These are phyloP conservation scores for Mamestra brassicae DNA, from an alignment of 2,888 invertebrate genomes.

Conservation along the genomic window DNA sequence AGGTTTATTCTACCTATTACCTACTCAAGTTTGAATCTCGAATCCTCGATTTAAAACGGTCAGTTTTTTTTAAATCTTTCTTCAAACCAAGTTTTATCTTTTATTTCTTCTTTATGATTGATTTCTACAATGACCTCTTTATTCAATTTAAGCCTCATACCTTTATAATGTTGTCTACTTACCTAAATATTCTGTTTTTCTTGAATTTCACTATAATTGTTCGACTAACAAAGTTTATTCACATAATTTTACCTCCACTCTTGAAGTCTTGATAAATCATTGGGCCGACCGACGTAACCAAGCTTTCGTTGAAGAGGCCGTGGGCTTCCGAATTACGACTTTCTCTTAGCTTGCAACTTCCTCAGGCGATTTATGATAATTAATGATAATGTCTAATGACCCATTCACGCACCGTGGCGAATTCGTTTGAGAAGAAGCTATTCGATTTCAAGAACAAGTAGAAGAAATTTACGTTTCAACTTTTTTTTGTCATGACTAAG, in stretches of 20 bases:
- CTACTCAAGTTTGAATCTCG: not conserved
- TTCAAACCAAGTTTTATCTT: not conserved
- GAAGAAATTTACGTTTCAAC: not conserved
- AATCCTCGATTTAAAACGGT: not conserved
- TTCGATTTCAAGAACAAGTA: constrained; percentile 5
- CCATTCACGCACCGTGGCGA: constrained; percentile 29
- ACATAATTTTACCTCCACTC: no score
- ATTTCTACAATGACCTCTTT: not conserved
- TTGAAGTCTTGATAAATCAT: not conserved
- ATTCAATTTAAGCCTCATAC: not conserved
- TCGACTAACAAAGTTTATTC: not conserved
- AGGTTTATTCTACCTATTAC: not conserved
- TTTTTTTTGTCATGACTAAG: no score
- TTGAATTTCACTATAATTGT: not conserved
- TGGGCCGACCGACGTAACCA: not conserved
- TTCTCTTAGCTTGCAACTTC: constrained; percentile 40
- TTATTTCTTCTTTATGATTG: no score
- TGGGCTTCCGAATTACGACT: constrained; percentile 47
- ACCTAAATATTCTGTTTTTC: not conserved
- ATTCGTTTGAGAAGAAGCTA: constrained; percentile 14
- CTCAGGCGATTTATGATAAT: constrained; percentile 41
- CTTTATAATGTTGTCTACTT: no score
- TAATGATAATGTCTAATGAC: constrained; percentile 34
- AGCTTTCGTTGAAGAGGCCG: constrained; percentile 15
- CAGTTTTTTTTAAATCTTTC: not conserved